Percentiles rank a stretch among this genome's conserved stretches.
Conservation (phyloP, 2,113 vertebrate genomes). For the Elanoides forficatus region DNA sequence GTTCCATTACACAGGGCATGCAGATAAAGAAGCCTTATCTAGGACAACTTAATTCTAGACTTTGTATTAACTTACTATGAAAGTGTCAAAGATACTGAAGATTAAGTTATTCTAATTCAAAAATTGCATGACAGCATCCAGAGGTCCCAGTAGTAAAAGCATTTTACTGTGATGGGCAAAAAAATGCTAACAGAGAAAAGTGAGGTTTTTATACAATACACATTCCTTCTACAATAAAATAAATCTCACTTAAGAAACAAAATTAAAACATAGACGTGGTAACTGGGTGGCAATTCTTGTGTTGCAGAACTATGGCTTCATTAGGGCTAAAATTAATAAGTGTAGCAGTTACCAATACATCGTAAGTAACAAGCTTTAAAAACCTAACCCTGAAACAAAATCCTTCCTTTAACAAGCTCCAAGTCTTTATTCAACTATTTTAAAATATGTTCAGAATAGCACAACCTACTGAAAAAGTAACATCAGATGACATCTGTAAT, state of each 20-base stretch:
- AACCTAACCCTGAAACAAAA: neutral
- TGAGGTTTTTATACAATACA: neutral
- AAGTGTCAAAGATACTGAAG: neutral
- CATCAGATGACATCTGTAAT: neutral
- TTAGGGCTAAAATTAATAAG: neutral
- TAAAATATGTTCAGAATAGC: neutral
- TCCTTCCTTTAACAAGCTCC: neutral
- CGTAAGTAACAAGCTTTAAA: neutral
- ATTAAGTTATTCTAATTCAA: neutral
- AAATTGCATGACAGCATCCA: neutral
- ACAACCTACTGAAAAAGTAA: neutral
- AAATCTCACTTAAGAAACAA: neutral
- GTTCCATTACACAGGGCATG: neutral
- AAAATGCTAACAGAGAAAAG: neutral
- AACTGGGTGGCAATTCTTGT: neutral
- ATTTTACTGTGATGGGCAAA: neutral
- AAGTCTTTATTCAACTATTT: neutral
- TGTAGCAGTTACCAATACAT: neutral
- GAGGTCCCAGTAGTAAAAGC: neutral
- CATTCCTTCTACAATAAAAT: neutral
- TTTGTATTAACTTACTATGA: neutral
- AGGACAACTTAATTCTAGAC: neutral
- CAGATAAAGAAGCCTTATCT: neutral
- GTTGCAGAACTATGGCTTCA: neutral
- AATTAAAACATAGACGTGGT: neutral